A percentile compares a stretch with the other conserved stretches of the same genome.
Conservation (phyloP, 1,140 invertebrate genomes). For the Phenacoccus solenopsis region DNA sequence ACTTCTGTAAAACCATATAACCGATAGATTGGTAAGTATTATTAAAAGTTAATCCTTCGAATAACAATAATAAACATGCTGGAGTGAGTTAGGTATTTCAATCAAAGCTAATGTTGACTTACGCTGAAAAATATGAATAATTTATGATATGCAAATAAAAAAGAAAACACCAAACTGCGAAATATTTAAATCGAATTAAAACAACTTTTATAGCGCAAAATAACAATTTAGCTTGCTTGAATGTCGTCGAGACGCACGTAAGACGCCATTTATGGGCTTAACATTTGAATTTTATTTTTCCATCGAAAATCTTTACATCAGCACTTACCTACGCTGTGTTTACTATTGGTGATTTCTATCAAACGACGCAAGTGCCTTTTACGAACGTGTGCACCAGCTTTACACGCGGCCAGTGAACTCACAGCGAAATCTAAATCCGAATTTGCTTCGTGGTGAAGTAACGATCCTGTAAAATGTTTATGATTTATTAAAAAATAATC, state of each 20-base stretch:
- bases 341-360: conserved; percentile 40
- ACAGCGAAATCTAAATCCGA: conserved; percentile 55
- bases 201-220: no score
- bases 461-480: conserved; percentile 37
- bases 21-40: not conserved
- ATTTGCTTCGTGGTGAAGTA: conserved; percentile 53
- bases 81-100: not conserved
- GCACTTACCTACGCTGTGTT: conserved; percentile 24
- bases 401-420: conserved; percentile 54
- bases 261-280: no score
- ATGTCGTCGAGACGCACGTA: not conserved
- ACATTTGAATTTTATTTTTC: no score
- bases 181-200: no score
- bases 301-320: not conserved
- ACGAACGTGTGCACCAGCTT: conserved; percentile 62
- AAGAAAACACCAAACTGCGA: no score
- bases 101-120: no score
- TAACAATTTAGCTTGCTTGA: no score
- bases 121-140: no score
- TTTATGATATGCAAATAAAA: no score
- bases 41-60: no score
- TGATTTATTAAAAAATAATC: no score
- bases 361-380: conserved; percentile 62
- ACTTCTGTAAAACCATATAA: conserved; percentile 45
- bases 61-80: not conserved